phyloP scores from a whole-genome alignment of 2,888 invertebrate species.

The Geotrupes spiniger region DNA sequence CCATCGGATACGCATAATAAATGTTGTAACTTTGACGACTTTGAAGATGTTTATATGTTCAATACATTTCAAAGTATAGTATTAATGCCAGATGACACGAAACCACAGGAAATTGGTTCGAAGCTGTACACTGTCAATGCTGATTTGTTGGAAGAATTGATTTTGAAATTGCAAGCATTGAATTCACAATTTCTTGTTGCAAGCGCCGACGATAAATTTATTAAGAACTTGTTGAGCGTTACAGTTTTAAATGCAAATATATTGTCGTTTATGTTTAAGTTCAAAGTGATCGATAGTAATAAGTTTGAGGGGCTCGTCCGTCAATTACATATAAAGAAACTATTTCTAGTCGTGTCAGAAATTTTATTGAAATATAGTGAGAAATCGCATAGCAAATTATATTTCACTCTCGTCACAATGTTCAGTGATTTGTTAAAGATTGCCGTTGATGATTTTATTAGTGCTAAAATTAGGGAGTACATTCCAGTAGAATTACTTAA shows the following conservation, averaged over 20 bases:
- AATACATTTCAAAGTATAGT: constrained; percentile 34
- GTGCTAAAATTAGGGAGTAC: constrained; percentile 2
- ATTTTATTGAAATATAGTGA: constrained; percentile 11
- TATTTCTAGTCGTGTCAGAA: constrained; percentile 28
- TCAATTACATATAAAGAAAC: constrained; percentile 18
- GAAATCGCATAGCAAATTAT: neutral
- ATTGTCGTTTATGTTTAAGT: constrained; percentile 23
- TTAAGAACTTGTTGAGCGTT: constrained; percentile 22
- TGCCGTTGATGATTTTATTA: too few species aligned
- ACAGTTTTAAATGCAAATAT: constrained; percentile 25
- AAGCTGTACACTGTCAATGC: neutral
- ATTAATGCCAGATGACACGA: neutral
- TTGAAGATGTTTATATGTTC: constrained; percentile 38
- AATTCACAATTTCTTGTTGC: neutral
- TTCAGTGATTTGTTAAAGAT: neutral
- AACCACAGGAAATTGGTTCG: neutral
- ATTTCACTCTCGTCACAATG: neutral
- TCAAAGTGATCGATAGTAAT: constrained; percentile 21
- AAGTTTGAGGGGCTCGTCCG: constrained; percentile 14
- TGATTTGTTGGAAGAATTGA: neutral
- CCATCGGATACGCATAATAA: neutral
- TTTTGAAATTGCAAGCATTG: neutral
- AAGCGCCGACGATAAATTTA: neutral
- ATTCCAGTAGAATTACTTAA: constrained; percentile 22
- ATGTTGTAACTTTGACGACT: constrained; percentile 23